Conservation (phyloP, 2,113 vertebrate species). For the Cavia aperea region DNA sequence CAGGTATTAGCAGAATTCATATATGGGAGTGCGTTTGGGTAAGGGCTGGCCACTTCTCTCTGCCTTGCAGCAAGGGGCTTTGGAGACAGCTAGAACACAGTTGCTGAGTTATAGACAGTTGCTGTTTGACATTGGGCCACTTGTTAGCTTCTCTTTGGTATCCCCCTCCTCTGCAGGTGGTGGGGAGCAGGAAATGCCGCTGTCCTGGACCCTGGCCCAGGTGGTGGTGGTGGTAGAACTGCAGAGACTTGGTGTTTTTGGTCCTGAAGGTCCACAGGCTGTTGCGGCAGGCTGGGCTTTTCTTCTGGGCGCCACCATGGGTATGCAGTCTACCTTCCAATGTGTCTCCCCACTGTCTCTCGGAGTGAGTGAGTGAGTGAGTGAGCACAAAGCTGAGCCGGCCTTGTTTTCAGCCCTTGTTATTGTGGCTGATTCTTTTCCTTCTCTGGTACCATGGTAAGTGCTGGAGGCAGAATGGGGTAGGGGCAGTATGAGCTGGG, state of each 20-base stretch:
- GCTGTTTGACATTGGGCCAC: neutral
- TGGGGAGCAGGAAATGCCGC: too few relatives aligned
- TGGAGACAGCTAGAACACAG: neutral
- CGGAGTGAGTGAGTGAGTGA: neutral
- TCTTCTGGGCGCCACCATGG: neutral
- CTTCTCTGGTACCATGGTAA: neutral
- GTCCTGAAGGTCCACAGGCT: neutral
- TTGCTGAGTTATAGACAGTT: too few relatives aligned
- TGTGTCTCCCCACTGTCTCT: neutral
- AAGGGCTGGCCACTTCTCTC: neutral
- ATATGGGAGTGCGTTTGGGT: neutral
- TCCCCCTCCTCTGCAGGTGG: too few relatives aligned
- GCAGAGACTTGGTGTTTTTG: neutral
- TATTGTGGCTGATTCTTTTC: neutral
- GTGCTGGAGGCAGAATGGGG: too few relatives aligned
- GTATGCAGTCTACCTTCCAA: neutral
- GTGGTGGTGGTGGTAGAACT: neutral
- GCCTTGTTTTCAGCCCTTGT: neutral
- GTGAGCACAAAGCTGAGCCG: neutral
- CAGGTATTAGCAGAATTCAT: constrained; percentile 20
- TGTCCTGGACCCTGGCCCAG: neutral
- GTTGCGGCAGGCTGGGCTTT: neutral
- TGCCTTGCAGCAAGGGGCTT: neutral
- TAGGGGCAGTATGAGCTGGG: neutral
- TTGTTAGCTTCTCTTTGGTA: neutral